Percentiles rank a stretch among this genome's conserved stretches.
These are phyloP conservation scores for Mesocricetus auratus DNA, from an alignment of 2,113 vertebrate species.

Conservation along the genomic window DNA sequence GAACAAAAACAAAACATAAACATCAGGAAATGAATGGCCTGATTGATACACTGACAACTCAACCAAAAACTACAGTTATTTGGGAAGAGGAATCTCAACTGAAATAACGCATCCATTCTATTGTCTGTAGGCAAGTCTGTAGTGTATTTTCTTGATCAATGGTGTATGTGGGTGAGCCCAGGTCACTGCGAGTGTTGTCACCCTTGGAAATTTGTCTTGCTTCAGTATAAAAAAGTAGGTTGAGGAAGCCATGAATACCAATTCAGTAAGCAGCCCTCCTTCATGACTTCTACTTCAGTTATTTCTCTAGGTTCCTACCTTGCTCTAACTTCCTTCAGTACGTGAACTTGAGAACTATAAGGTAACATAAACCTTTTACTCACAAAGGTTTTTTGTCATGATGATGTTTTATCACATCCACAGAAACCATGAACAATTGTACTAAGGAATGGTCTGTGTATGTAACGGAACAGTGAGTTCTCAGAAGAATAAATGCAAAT, in stretches of 20 bases:
- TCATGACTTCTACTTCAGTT: neutral
- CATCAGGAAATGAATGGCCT: neutral
- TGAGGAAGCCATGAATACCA: neutral
- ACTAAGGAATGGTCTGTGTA: neutral
- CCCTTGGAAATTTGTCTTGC: neutral
- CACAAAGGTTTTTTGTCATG: neutral
- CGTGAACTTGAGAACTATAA: neutral
- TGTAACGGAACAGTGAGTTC: neutral
- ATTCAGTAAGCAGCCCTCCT: neutral
- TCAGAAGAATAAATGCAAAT: neutral
- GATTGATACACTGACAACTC: neutral
- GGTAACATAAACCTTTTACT: neutral
- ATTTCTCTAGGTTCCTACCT: neutral
- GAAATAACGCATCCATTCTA: neutral
- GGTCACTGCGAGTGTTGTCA: neutral
- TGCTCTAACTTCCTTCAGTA: neutral
- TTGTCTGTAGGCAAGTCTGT: neutral
- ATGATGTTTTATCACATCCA: neutral
- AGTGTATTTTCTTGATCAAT: neutral
- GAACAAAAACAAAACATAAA: neutral
- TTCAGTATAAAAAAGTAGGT: neutral
- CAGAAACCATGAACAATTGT: neutral
- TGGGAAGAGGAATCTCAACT: neutral
- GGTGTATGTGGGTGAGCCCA: neutral
- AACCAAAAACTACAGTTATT: neutral